These are phyloP conservation scores for Sanderia malayensis DNA, from an alignment of 30 jellyfish, hydroid and myxozoan species.

Conservation along the genomic window DNA sequence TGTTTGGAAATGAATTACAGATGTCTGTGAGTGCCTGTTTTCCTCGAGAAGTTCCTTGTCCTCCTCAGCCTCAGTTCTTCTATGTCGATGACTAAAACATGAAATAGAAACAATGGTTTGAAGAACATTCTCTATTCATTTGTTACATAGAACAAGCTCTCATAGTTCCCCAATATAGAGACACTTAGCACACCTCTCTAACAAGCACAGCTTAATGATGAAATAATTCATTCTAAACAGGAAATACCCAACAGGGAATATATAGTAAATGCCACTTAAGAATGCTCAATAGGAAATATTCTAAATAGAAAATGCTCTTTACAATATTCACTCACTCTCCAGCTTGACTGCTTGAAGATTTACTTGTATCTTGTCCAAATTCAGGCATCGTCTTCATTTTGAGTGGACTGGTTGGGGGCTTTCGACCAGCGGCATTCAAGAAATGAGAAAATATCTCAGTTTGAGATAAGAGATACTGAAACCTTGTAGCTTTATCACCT, in stretches of 20 bases:
- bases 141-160: too few relatives aligned
- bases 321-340: slow-evolving; percentile 86
- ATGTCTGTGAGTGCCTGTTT: slow-evolving; percentile 81
- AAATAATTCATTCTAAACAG: too few relatives aligned
- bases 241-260: too few relatives aligned
- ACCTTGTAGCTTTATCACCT: slow-evolving; percentile 90
- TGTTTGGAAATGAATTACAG: slow-evolving; percentile 78
- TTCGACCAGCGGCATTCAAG: slow-evolving; percentile 84
- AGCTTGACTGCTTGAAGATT: slow-evolving; percentile 47
- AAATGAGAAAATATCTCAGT: slow-evolving; percentile 95
- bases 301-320: too few relatives aligned
- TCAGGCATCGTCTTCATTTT: slow-evolving; percentile 90
- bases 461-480: slow-evolving; percentile 79
- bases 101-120: too few relatives aligned
- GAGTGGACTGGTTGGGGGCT: slow-evolving; percentile 97
- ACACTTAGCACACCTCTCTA: too few relatives aligned
- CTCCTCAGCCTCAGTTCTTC: slow-evolving; percentile 95
- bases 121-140: too few relatives aligned
- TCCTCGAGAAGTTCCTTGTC: slow-evolving; percentile 94
- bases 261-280: too few relatives aligned
- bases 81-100: slow-evolving; percentile 84
- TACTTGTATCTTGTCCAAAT: slow-evolving; percentile 64
- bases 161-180: too few relatives aligned
- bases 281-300: too few relatives aligned
- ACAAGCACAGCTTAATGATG: too few relatives aligned